These are phyloP conservation scores for Sylvietta virens DNA, from an alignment of 2,113 vertebrate species.

Conservation along the genomic window DNA sequence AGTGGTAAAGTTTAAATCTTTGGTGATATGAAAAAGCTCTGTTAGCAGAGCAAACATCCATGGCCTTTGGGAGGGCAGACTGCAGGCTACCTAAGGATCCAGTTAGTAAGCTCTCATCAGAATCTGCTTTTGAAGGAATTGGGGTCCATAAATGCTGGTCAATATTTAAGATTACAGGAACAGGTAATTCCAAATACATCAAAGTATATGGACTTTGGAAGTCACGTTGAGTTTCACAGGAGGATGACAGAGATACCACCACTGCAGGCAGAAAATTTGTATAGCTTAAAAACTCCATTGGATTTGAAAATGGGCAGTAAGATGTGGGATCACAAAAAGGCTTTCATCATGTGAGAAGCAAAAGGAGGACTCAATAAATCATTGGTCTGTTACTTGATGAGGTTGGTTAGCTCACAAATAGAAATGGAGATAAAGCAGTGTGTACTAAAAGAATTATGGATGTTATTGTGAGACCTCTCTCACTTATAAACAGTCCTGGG, in stretches of 20 bases:
- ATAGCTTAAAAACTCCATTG: rapidly evolving
- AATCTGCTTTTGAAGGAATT: neutral
- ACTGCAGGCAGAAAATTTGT: neutral
- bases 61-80: neutral
- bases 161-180: neutral
- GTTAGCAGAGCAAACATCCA: neutral
- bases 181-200: neutral
- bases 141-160: neutral
- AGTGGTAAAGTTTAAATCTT: neutral
- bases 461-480: neutral
- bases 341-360: neutral
- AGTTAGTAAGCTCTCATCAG: neutral
- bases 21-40: neutral
- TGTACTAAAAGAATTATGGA: neutral
- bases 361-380: neutral
- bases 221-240: neutral
- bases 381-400: neutral
- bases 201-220: neutral
- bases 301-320: neutral
- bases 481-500: neutral
- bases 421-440: neutral
- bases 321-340: neutral
- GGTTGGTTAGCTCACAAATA: neutral
- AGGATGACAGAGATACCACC: neutral
- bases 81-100: neutral